A percentile compares a stretch with the other conserved stretches of the same genome.
These are phyloP conservation scores for Pachliopta kotzebuea DNA, from an alignment of 2,888 invertebrate species.

Conservation along the genomic window DNA sequence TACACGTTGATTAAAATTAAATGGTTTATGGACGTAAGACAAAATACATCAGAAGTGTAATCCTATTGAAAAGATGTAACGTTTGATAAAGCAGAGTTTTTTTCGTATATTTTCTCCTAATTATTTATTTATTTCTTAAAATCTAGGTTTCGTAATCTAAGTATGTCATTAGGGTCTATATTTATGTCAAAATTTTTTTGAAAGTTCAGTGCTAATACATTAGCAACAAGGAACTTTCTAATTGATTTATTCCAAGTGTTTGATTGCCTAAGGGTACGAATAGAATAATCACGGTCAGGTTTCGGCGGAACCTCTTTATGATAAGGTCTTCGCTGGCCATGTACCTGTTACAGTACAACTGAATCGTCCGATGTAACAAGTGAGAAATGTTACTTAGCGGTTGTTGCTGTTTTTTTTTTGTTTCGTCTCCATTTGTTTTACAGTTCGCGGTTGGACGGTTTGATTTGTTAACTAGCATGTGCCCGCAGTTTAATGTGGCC, in stretches of 20 bases:
- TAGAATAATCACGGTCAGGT: background rate
- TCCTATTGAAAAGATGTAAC: no score
- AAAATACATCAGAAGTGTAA: no score
- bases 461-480: slow-evolving; percentile 35
- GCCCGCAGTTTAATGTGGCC: slow-evolving; percentile 27
- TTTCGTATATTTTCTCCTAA: no score
- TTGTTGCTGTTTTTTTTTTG: slow-evolving; percentile 25
- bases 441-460: slow-evolving; percentile 30
- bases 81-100: no score
- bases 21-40: no score
- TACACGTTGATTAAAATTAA: no score
- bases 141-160: no score
- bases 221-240: slow-evolving; percentile 1
- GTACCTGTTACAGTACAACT: slow-evolving; percentile 3
- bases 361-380: slow-evolving; percentile 4
- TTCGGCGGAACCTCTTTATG: background rate
- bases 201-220: background rate
- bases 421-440: slow-evolving; percentile 25
- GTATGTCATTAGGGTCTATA: no score
- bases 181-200: no score
- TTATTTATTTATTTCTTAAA: no score
- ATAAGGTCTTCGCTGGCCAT: background rate
- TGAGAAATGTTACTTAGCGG: slow-evolving; percentile 17
- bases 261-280: background rate
- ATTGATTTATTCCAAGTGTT: background rate